A percentile compares a stretch with the other conserved stretches of the same genome.
Evolutionary conservation across 1,140 invertebrate genomes (phyloP).

Genomic region (Ostrea denselamellosa): DNA sequence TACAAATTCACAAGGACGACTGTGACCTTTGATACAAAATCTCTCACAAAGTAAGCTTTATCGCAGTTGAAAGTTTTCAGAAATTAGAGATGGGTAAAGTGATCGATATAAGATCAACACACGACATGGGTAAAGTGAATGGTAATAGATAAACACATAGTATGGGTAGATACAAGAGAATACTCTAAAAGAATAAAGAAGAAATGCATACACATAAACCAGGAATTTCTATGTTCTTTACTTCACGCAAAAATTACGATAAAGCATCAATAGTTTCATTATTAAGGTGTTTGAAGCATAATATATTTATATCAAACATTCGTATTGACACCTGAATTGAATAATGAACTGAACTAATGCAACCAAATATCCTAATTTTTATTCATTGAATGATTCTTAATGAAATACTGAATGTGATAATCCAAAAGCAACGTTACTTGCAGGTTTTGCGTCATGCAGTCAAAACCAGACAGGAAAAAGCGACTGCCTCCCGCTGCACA

Average conservation of each 20-base stretch:
- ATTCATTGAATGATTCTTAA: not conserved
- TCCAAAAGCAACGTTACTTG: not conserved
- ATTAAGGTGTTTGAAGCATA: too few species aligned
- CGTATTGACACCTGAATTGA: too few species aligned
- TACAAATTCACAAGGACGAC: conserved; percentile 73
- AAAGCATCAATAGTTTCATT: too few species aligned
- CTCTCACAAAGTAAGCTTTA: conserved; percentile 68
- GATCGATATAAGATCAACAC: not conserved
- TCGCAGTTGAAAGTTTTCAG: not conserved
- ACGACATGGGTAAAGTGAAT: not conserved
- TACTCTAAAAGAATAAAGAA: too few species aligned
- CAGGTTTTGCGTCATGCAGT: conserved; percentile 74
- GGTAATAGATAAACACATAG: not conserved
- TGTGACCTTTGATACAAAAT: conserved; percentile 73
- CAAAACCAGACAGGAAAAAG: conserved; percentile 68
- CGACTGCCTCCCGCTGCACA: conserved; percentile 67
- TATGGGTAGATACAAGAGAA: too few species aligned
- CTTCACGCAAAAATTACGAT: too few species aligned
- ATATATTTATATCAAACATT: too few species aligned
- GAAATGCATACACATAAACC: too few species aligned
- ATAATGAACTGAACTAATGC: too few species aligned
- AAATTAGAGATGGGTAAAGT: not conserved
- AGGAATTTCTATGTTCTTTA: too few species aligned
- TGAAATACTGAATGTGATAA: not conserved
- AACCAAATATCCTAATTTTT: not conserved